Percentiles rank a stretch among this genome's conserved stretches.
These are phyloP conservation scores for Avahi laniger DNA, from an alignment of 2,797 vertebrate genomes.

Conservation along the genomic window DNA sequence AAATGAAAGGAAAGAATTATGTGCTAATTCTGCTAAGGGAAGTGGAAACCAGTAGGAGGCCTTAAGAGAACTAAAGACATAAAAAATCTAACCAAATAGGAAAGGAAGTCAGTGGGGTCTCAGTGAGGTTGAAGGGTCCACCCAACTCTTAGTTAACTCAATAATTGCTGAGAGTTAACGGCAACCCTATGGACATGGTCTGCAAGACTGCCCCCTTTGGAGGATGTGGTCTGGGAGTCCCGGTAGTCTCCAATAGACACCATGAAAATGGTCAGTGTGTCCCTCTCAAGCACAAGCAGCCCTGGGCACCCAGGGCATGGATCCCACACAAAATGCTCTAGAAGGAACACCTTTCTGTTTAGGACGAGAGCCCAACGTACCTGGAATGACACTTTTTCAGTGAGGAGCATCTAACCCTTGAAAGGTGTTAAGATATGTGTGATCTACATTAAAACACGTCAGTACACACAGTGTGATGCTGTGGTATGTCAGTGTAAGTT, in stretches of 20 bases:
- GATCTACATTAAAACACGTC: background rate
- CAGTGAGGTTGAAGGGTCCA: background rate
- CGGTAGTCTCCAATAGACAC: background rate
- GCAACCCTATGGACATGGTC: background rate
- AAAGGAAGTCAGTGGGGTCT: background rate
- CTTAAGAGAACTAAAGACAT: background rate
- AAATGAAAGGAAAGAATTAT: background rate
- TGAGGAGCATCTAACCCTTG: background rate
- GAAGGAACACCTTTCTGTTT: background rate
- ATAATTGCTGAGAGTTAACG: background rate
- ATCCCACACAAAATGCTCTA: background rate
- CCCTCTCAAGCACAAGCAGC: background rate
- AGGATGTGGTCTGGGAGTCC: background rate
- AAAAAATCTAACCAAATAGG: background rate
- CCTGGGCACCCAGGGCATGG: background rate
- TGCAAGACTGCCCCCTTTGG: background rate
- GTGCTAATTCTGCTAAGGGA: background rate
- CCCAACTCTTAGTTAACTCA: background rate
- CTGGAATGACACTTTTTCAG: background rate
- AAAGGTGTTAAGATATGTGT: background rate
- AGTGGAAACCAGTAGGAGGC: background rate
- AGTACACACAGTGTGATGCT: background rate
- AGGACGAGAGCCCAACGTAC: background rate
- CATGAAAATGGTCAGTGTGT: background rate
- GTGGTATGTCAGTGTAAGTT: background rate